Percentiles rank a stretch among this genome's conserved stretches.
phyloP scores from a whole-genome alignment of 2,888 invertebrate genomes.

The Strigamia transsilvanica region DNA sequence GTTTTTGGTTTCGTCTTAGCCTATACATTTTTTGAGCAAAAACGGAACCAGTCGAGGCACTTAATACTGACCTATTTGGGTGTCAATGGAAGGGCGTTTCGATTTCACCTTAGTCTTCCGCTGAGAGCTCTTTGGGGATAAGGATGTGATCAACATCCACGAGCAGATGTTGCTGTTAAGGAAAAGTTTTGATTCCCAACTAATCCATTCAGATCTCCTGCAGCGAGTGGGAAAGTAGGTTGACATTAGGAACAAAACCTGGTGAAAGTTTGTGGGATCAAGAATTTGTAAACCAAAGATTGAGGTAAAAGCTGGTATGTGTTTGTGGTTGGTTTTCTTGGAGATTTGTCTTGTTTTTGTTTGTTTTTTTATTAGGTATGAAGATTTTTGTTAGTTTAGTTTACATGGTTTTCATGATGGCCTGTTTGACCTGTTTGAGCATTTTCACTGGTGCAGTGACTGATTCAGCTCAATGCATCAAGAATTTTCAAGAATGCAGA shows the following conservation, averaged over 20 bases:
- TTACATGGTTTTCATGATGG: not conserved
- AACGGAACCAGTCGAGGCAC: not conserved
- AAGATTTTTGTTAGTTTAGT: not conserved
- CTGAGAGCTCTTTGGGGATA: conserved; percentile 24
- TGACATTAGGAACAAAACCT: conserved; percentile 26
- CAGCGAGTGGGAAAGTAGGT: conserved; percentile 22
- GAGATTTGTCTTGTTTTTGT: not conserved
- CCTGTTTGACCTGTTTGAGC: conserved; percentile 16
- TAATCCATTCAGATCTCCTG: conserved; percentile 13
- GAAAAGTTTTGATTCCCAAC: not conserved
- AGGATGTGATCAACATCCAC: not conserved
- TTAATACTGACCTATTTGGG: conserved; percentile 7
- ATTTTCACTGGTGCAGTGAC: conserved; percentile 7
- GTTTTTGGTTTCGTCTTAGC: not conserved
- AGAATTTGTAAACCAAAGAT: not conserved
- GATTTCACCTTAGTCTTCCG: conserved; percentile 6
- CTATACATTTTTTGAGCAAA: not conserved
- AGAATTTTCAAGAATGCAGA: conserved; percentile 14
- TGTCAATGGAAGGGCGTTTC: conserved; percentile 35
- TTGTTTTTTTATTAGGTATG: not conserved
- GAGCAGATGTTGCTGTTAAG: not conserved
- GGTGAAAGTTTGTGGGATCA: not conserved
- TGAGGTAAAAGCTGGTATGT: not conserved
- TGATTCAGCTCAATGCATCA: conserved; percentile 1
- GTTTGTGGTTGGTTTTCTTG: not conserved